A percentile compares a stretch with the other conserved stretches of the same genome.
Evolutionary conservation across 64 coral and sea anemone species (phyloP).

Genomic region (Orbicella faveolata): DNA sequence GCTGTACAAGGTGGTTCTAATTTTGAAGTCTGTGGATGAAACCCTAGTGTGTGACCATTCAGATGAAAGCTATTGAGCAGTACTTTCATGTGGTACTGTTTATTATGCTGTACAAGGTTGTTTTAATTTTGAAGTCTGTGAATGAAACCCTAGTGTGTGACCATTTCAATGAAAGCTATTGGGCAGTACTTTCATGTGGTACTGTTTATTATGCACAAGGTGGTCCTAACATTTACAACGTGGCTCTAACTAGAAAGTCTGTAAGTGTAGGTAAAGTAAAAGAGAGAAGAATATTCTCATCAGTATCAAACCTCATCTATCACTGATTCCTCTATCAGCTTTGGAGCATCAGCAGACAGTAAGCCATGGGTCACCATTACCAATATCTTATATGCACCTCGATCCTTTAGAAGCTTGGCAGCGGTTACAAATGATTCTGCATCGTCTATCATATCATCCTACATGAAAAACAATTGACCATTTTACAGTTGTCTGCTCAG

Average conservation of each 20-base stretch:
- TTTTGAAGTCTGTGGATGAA: too few relatives aligned
- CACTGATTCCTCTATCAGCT: slow-evolving; percentile 76
- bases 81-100: too few relatives aligned
- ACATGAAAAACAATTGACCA: neutral
- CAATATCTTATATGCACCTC: slow-evolving; percentile 90
- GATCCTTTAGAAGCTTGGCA: slow-evolving; percentile 67
- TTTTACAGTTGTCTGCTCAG: too few relatives aligned
- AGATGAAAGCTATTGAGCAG: too few relatives aligned
- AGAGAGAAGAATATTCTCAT: neutral
- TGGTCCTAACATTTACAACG: neutral
- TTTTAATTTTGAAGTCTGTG: too few relatives aligned
- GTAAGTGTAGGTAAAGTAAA: neutral
- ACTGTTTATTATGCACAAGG: neutral
- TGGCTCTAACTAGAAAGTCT: neutral
- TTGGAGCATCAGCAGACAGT: slow-evolving; percentile 65
- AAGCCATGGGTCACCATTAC: slow-evolving; percentile 98
- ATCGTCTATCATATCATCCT: slow-evolving; percentile 96
- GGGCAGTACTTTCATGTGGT: too few relatives aligned
- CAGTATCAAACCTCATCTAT: slow-evolving; percentile 82
- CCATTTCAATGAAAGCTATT: too few relatives aligned
- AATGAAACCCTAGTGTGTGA: too few relatives aligned
- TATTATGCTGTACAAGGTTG: too few relatives aligned
- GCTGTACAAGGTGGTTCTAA: too few relatives aligned
- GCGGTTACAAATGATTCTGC: slow-evolving; percentile 87
- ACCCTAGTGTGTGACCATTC: too few relatives aligned